Conservation (phyloP, 2,888 invertebrate species). For the Myathropa florea region DNA sequence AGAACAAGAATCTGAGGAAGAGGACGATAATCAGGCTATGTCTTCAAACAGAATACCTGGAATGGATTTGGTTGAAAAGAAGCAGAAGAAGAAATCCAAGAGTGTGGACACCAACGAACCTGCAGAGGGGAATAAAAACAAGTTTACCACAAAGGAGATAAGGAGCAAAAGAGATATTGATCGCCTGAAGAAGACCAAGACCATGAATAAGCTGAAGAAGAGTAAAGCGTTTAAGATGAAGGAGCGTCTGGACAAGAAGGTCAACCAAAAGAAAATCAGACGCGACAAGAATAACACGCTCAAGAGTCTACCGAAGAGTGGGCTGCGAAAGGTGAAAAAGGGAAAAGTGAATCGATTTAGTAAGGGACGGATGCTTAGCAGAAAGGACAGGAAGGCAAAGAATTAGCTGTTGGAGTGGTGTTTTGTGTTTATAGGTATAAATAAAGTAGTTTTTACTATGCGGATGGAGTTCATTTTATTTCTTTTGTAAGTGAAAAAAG, state of each 20-base stretch:
- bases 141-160: conserved; percentile 62
- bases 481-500: not conserved
- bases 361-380: conserved; percentile 77
- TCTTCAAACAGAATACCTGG: conserved; percentile 75
- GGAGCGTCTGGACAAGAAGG: conserved; percentile 85
- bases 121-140: conserved; percentile 64
- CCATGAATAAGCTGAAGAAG: conserved; percentile 87
- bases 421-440: not conserved
- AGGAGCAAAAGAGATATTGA: conserved; percentile 85
- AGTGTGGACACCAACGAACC: conserved; percentile 41
- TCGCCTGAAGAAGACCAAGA: conserved; percentile 86
- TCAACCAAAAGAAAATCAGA: conserved; percentile 86
- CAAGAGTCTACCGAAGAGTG: conserved; percentile 77
- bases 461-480: not conserved
- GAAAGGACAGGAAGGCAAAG: conserved; percentile 74
- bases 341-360: conserved; percentile 72
- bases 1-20: conserved; percentile 74
- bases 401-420: not conserved
- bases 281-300: conserved; percentile 78
- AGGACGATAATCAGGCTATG: conserved; percentile 75
- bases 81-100: conserved; percentile 63
- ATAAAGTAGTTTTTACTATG: not conserved
- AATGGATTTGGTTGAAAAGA: conserved; percentile 76
- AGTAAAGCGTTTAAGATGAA: conserved; percentile 90
- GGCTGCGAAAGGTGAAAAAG: conserved; percentile 75